Evolutionary conservation across 2,888 invertebrate species (phyloP).

Genomic region (Heteropelma amictum): DNA sequence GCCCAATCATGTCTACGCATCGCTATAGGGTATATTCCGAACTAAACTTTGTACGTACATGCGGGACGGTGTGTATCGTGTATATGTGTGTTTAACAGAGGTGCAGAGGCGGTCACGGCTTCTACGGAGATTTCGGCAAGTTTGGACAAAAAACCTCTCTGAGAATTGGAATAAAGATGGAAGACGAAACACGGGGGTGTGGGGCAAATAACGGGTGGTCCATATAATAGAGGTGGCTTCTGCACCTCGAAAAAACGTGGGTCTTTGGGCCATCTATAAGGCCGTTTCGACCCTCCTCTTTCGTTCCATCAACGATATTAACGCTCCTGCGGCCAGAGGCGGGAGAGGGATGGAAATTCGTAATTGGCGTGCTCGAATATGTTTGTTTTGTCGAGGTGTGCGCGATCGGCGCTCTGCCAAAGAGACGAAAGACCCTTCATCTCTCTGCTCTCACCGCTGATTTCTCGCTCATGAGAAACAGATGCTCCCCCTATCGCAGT

Average conservation of each 20-base stretch:
- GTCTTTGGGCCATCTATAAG: too few relatives aligned
- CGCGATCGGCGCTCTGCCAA: conserved; percentile 59
- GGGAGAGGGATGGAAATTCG: conserved; percentile 62
- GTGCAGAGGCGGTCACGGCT: conserved; percentile 17
- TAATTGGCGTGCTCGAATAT: conserved; percentile 71
- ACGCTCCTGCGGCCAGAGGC: conserved; percentile 17
- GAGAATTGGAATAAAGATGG: conserved; percentile 65
- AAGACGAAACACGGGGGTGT: conserved; percentile 59
- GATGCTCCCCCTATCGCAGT: background rate
- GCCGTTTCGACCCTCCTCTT: background rate
- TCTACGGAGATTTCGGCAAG: conserved; percentile 15
- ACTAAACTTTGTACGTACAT: background rate
- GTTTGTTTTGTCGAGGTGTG: conserved; percentile 73
- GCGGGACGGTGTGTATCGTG: background rate
- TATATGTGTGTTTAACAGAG: background rate
- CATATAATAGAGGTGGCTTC: conserved; percentile 50
- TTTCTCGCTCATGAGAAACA: too few relatives aligned
- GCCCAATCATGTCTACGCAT: too few relatives aligned
- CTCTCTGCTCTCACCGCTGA: background rate
- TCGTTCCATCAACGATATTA: conserved; percentile 28
- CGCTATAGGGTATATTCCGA: too few relatives aligned
- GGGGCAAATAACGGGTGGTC: conserved; percentile 52
- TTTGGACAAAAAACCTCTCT: conserved; percentile 17
- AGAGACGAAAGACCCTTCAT: too few relatives aligned
- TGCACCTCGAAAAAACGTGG: conserved; percentile 7